Conservation (phyloP, 2,888 invertebrate species). For the Adelognathus sp. region DNA sequence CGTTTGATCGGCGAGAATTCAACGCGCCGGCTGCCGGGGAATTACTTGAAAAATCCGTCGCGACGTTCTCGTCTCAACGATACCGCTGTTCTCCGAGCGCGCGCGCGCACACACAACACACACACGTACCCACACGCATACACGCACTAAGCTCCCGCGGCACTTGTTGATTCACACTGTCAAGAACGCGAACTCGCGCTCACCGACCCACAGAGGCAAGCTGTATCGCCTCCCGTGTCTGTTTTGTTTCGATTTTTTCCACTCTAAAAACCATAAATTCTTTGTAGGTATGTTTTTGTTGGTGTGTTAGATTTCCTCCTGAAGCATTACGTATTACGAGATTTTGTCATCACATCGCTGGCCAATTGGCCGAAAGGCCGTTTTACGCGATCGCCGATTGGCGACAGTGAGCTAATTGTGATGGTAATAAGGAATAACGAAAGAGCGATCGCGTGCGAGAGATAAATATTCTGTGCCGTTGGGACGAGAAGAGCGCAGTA, state of each 20-base stretch:
- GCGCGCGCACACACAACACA: conserved; percentile 38
- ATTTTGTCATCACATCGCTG: not conserved
- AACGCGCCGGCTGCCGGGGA: not conserved
- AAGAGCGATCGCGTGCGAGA: not conserved
- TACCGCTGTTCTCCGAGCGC: not conserved
- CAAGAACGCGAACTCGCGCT: conserved; percentile 50
- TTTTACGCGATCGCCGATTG: conserved; percentile 12
- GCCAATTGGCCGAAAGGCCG: not conserved
- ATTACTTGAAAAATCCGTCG: not conserved
- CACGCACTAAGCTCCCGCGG: conserved; percentile 45
- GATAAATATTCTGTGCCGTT: not conserved
- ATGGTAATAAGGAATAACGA: not conserved
- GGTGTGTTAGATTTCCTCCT: not conserved
- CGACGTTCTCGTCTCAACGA: not conserved
- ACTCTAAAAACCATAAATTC: not conserved
- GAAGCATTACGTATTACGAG: not conserved
- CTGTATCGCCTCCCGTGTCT: not conserved
- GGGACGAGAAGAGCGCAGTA: not conserved
- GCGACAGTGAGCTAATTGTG: not conserved
- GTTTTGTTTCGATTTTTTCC: not conserved
- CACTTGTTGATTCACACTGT: conserved; percentile 67
- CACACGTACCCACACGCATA: conserved; percentile 9
- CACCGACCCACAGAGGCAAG: conserved; percentile 52
- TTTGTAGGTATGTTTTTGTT: not conserved
- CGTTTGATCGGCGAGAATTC: not conserved